Evolutionary conservation across 2,888 invertebrate species (phyloP), one percentile per base, ranked within the genome.

Genomic region (Eupithecia abbreviata): DNA sequence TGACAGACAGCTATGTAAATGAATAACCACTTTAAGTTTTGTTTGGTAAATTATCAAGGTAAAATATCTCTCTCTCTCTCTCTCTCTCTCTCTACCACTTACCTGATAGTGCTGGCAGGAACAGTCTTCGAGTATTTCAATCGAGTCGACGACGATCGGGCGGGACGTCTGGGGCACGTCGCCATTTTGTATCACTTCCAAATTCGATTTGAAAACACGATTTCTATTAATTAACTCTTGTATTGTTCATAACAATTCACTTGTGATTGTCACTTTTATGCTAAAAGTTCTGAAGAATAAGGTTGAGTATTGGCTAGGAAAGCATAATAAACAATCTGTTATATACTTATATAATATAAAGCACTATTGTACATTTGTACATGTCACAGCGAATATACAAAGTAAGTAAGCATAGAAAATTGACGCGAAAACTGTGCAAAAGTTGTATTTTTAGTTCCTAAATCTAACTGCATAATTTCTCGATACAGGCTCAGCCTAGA

Each of bases 81-180:
- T 43, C 4, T 43, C 5, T 43, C 3, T 43, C 4, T 43, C 7
- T 43, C 7, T 51, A 15, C n/a, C 45, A 55, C 88, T 76, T 77
- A 94, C 94, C 94, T 94, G 82, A 94, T 89, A 47, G 90, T 88
- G 84, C 92, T 91, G 6, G 93, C 91, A 10, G 94, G 93, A 74
- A 92, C 90, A 0, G 94, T 94, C 82, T 94, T 94, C 42, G 94
- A 94, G 82, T 94, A 94, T 78, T 93, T 94, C 82, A 94, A 83
- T 79, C 93, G 90, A 49, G 92, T 85, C 0, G 93, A 92, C 51
- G 91, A 87, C 2, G 93, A 91, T 76, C 93, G 88, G 30, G 89
- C 83, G 4, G 94, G 90, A 75, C 91, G 87, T 80, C 94, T 87
- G 4, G 94, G 94, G 83, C 94, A 94, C 45, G 94, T 94, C 83